These are phyloP conservation scores for Dynastes grantii DNA, from an alignment of 2,888 invertebrate species.

Conservation along the genomic window DNA sequence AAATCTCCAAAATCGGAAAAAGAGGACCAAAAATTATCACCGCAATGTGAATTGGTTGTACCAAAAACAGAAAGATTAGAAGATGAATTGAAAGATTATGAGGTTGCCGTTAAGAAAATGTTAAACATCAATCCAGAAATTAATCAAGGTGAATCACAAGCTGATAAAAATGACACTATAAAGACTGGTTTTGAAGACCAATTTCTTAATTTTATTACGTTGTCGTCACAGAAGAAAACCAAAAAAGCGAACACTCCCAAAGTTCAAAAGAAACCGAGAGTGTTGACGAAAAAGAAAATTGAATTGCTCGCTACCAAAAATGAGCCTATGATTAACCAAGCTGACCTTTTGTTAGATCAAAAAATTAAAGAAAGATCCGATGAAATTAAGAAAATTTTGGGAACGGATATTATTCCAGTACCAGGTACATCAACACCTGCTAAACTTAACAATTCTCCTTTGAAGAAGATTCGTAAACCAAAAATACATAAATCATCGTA, in stretches of 20 bases:
- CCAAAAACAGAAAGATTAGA: conserved; percentile 50
- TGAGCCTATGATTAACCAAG: neutral
- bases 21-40: conserved; percentile 32
- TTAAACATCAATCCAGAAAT: conserved; percentile 39
- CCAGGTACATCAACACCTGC: neutral
- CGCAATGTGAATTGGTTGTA: conserved; percentile 45
- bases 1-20: conserved; percentile 32
- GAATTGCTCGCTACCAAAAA: conserved; percentile 25
- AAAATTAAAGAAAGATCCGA: conserved; percentile 38
- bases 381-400: conserved; percentile 42
- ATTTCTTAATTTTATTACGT: conserved; percentile 47
- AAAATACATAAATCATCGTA: conserved; percentile 21
- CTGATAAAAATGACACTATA: neutral
- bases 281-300: neutral
- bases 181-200: conserved; percentile 41
- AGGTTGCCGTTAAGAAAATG: conserved; percentile 48
- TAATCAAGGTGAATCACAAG: neutral
- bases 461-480: conserved; percentile 48
- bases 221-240: conserved; percentile 28
- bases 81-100: conserved; percentile 50
- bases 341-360: conserved; percentile 21
- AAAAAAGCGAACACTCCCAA: conserved; percentile 4
- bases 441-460: conserved; percentile 19
- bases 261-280: neutral
- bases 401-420: neutral